Evolutionary conservation across 2,797 vertebrate species (phyloP), one percentile per base, ranked within the genome.

Genomic region (Champsocephalus esox): DNA sequence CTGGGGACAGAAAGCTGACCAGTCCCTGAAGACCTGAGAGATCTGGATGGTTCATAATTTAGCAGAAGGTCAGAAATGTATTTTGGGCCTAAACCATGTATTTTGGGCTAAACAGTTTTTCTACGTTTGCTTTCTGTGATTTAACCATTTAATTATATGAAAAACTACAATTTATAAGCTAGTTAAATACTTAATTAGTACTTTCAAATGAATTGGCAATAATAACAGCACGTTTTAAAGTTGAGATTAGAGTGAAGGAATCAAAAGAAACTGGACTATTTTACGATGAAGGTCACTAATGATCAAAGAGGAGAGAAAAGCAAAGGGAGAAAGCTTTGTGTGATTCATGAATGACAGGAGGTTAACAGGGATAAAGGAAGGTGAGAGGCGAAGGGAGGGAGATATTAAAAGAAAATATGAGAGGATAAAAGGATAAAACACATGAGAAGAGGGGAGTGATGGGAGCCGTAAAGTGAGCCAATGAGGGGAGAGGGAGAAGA

Each of bases 311-410:
- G 17, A 49, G 38, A 41, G 19, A 54, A 45, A 43, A 21, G 59
- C 59, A 50, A n/a, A 28, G 44, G 74, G 61, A 68, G 21, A 46
- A 44, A 63, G 9, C 64, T 28, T 16, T 7, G 45, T 24, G 65
- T 72, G 71, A 78, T 65, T 54, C 59, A 62, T 21, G 51, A 75
- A 59, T 57, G 70, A 78, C 60, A 70, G 24, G 57, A 82, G 79
- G 82, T 85, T 70, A 79, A 76, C 32, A 55, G 51, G 28, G 79
- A 70, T 77, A 34, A 76, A 70, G 46, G 9, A 45, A 81, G 70
- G 66, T 76, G 65, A 79, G 57, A 58, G 56, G 70, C 28, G 58
- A 68, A 32, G 17, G 59, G 52, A 51, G 13, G 4, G 58, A 50
- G 32, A 73, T 67, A 77, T 66, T 65, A 66, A 75, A 72, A 41